These are phyloP conservation scores for Andrena minutula DNA, from an alignment of 2,888 invertebrate species.

Conservation along the genomic window DNA sequence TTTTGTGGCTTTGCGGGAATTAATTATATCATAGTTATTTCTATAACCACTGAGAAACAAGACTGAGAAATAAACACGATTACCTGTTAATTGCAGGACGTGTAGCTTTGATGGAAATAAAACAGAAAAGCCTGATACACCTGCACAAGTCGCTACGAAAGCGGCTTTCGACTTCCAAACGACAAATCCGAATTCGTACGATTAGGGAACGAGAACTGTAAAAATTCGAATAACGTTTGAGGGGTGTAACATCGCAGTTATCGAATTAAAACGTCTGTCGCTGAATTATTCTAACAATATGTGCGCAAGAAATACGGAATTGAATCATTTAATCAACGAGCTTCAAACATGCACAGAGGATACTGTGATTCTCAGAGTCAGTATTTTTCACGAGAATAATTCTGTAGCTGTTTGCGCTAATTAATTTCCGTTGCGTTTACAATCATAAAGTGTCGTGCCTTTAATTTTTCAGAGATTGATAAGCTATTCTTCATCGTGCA, in stretches of 20 bases:
- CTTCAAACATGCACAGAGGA: slow-evolving; percentile 57
- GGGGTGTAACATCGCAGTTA: slow-evolving; percentile 12
- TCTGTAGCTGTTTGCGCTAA: neutral
- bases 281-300: slow-evolving; percentile 24
- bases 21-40: slow-evolving; percentile 37
- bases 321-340: slow-evolving; percentile 54
- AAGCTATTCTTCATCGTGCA: slow-evolving; percentile 40
- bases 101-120: slow-evolving; percentile 45
- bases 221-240: slow-evolving; percentile 21
- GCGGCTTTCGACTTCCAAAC: slow-evolving; percentile 50
- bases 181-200: slow-evolving; percentile 46
- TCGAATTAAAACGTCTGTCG: slow-evolving; percentile 25
- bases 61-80: slow-evolving; percentile 17
- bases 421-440: slow-evolving; percentile 37
- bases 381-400: slow-evolving; percentile 47
- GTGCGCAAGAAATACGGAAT: slow-evolving; percentile 52
- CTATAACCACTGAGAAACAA: slow-evolving; percentile 2
- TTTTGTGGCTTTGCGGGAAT: slow-evolving; percentile 50
- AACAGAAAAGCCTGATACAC: slow-evolving; percentile 37
- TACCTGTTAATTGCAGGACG: slow-evolving; percentile 64
- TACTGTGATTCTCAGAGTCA: slow-evolving; percentile 65
- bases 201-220: slow-evolving; percentile 43
- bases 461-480: slow-evolving; percentile 72
- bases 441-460: slow-evolving; percentile 12
- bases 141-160: slow-evolving; percentile 50